Evolutionary conservation across 1,140 invertebrate genomes (phyloP).

Genomic region (Drosophila suzukii): DNA sequence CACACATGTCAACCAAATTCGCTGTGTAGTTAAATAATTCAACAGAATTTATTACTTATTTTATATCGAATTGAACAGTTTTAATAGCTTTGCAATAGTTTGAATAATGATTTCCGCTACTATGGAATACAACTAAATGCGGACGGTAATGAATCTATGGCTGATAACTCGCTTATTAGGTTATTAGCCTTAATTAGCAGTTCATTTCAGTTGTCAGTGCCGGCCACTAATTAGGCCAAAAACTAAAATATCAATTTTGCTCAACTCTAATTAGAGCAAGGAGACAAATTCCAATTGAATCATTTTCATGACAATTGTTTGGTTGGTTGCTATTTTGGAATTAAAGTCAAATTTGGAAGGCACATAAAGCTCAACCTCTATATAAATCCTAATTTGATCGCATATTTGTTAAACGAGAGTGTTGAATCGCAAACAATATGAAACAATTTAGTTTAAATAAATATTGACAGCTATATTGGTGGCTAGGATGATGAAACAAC

Average conservation of each 20-base stretch:
- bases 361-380: neutral
- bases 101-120: constrained; percentile 28
- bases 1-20: neutral
- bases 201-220: constrained; percentile 40
- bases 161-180: constrained; percentile 43
- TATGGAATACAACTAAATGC: constrained; percentile 15
- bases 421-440: neutral
- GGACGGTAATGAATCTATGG: constrained; percentile 33
- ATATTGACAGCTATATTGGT: neutral
- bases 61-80: neutral
- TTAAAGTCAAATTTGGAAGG: neutral
- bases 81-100: constrained; percentile 5
- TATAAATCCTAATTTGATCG: neutral
- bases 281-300: neutral
- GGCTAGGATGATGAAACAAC: too few species aligned
- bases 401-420: neutral
- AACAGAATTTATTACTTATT: neutral
- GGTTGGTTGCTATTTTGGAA: neutral
- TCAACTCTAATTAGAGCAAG: constrained; percentile 13
- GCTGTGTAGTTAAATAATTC: too few species aligned
- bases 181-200: constrained; percentile 46
- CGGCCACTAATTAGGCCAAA: constrained; percentile 36
- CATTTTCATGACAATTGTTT: constrained; percentile 20
- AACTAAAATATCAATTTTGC: constrained; percentile 39
- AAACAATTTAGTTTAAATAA: neutral